Percentiles rank a stretch among this genome's conserved stretches.
These are phyloP conservation scores for Strix uralensis DNA, from an alignment of 2,113 vertebrate species.

Conservation along the genomic window DNA sequence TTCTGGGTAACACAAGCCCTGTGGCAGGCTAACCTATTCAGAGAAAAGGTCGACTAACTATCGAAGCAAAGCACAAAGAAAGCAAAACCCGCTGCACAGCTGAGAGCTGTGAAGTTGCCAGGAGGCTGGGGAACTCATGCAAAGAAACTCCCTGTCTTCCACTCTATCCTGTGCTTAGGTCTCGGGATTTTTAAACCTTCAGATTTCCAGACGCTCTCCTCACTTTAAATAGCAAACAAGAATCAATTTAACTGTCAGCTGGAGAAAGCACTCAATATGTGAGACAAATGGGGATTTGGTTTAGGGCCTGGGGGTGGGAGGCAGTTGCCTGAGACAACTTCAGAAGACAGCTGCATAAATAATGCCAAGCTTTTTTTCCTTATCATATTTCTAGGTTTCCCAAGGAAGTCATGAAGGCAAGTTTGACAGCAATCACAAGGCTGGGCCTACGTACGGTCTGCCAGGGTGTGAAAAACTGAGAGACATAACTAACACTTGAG, in stretches of 20 bases:
- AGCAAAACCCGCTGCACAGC: neutral
- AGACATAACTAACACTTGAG: neutral
- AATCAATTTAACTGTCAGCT: slow-evolving; percentile 18
- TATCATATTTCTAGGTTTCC: neutral
- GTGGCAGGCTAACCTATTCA: slow-evolving; percentile 31
- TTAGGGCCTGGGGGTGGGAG: neutral
- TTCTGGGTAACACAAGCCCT: slow-evolving; percentile 38
- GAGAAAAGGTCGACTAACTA: slow-evolving; percentile 25
- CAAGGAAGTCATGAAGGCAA: neutral
- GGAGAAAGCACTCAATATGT: neutral
- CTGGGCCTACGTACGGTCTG: neutral
- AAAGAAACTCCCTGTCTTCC: neutral
- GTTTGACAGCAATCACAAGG: neutral
- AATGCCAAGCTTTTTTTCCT: neutral
- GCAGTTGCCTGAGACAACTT: neutral
- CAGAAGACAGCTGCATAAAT: neutral
- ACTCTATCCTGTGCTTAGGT: fast-evolving
- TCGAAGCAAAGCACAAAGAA: neutral
- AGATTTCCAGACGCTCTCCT: neutral
- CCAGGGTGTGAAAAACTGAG: neutral
- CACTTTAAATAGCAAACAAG: neutral
- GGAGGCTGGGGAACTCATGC: neutral
- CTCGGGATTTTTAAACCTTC: neutral
- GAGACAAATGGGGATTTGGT: neutral
- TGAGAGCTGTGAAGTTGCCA: slow-evolving; percentile 11